Evolutionary conservation across 2,888 invertebrate genomes (phyloP).

Genomic region (Mallateleia sp.): DNA sequence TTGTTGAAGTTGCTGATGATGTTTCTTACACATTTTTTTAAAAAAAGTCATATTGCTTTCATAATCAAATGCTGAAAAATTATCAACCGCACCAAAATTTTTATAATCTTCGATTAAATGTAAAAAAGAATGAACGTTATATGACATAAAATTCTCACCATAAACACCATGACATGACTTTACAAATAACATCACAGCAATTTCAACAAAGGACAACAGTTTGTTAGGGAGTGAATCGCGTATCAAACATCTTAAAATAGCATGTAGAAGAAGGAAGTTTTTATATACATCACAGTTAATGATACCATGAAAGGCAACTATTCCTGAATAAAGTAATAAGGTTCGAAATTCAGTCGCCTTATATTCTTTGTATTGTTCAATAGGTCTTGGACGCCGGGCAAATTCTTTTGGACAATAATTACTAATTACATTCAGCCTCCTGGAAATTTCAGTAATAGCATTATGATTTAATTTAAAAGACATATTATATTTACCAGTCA

Average conservation of each 20-base stretch:
- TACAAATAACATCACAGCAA: slow-evolving; percentile 18
- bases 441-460: background rate
- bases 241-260: slow-evolving; percentile 21
- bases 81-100: background rate
- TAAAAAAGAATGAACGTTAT: slow-evolving; percentile 34
- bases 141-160: slow-evolving; percentile 34
- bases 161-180: slow-evolving; percentile 23
- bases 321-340: slow-evolving; percentile 18
- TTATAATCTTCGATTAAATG: slow-evolving; percentile 17
- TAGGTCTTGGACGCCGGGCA: slow-evolving; percentile 4
- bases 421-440: background rate
- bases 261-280: slow-evolving; percentile 33
- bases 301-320: slow-evolving; percentile 16
- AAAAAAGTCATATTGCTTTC: slow-evolving; percentile 46
- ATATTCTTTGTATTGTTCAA: slow-evolving; percentile 15
- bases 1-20: slow-evolving; percentile 18
- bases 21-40: slow-evolving; percentile 32
- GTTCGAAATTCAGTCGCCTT: slow-evolving; percentile 34
- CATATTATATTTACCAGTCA: background rate
- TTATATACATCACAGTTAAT: slow-evolving; percentile 4
- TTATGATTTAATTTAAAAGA: background rate
- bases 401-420: slow-evolving; percentile 6
- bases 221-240: background rate
- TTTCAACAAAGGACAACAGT: background rate
- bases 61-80: slow-evolving; percentile 29